Evolutionary conservation across 2,888 invertebrate species (phyloP), one percentile per base, ranked within the genome.

Genomic region (Drosophila kuntzei): DNA sequence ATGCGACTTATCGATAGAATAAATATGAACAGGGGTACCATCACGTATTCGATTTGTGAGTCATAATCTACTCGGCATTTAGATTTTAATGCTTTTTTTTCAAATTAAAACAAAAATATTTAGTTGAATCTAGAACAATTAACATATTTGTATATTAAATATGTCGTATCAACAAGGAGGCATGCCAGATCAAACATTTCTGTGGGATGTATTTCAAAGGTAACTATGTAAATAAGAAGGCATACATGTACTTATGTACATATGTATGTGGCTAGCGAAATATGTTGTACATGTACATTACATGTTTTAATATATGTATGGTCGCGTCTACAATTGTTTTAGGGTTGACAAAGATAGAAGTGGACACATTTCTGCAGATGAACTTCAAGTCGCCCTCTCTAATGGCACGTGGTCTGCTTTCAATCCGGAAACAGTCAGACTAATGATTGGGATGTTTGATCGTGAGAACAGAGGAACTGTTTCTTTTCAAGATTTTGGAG

Each of bases 401-500:
- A 99, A 99, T 94, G 99, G 98, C 11, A 98, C 99, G 34, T 99
- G 98, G 98, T 97, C 96, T 66, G 96, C 99, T 2, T 99, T 99
- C 90, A 99, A 99, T 92, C 98, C 98, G n/a, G 99, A 99, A 94
- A 99, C 99, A 32, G 97, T 99, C 27, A 94, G 98, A 53, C 76
- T 91, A 20, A 92, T 94, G 93, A 79, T 93, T 95, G 96, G 96
- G 82, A 96, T 99, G 98, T 99, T 98, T 93, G 99, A 99, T 92
- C 95, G 96, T 76, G 96, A 97, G 89, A 96, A 95, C 88, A 94
- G 95, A 89, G 99, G 99, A 9, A 96, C 96, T 0, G 98, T 99
- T 55, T 96, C 95, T 82, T 99, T 99, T 92, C 96, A 98, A 88
- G 99, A 99, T 92, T 99, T 99, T 93, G 96, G 97, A 55, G 96